A percentile compares a stretch with the other conserved stretches of the same genome.
phyloP scores from a whole-genome alignment of 2,797 vertebrate genomes.

The Fundulus diaphanus region DNA sequence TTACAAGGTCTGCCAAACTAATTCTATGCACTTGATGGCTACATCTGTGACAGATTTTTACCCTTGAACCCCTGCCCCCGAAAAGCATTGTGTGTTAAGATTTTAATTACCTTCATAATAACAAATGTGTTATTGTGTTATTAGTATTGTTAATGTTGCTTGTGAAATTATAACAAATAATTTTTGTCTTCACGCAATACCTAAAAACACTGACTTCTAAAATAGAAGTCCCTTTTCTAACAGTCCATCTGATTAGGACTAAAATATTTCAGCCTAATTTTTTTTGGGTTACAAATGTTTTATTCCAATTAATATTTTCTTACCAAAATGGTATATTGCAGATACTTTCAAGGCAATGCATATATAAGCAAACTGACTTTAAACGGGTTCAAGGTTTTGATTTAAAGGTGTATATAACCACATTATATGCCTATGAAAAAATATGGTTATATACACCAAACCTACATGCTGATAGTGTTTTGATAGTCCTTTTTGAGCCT shows the following conservation, averaged over 20 bases:
- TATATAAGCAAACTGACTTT: too few relatives aligned
- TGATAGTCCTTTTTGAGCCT: too few relatives aligned
- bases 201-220: not conserved
- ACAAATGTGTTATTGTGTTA: not conserved
- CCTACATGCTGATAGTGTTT: too few relatives aligned
- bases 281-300: not conserved
- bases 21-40: conserved; percentile 48
- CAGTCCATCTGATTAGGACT: not conserved
- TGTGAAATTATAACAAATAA: not conserved
- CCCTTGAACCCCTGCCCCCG: not conserved
- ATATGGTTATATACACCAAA: too few relatives aligned
- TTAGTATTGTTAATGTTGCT: not conserved
- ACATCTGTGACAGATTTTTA: conserved; percentile 34
- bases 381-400: too few relatives aligned
- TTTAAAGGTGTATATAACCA: too few relatives aligned
- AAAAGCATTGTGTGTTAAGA: not conserved
- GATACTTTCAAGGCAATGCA: too few relatives aligned
- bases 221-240: not conserved
- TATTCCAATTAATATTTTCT: not conserved
- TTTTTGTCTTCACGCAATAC: not conserved
- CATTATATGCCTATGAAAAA: too few relatives aligned
- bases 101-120: not conserved
- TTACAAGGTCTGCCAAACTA: conserved; percentile 56
- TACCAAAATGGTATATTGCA: not conserved
- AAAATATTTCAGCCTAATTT: not conserved